A percentile compares a stretch with the other conserved stretches of the same genome.
These are phyloP conservation scores for Rhopalosiphum padi DNA, from an alignment of 1,140 invertebrate species.

Conservation along the genomic window DNA sequence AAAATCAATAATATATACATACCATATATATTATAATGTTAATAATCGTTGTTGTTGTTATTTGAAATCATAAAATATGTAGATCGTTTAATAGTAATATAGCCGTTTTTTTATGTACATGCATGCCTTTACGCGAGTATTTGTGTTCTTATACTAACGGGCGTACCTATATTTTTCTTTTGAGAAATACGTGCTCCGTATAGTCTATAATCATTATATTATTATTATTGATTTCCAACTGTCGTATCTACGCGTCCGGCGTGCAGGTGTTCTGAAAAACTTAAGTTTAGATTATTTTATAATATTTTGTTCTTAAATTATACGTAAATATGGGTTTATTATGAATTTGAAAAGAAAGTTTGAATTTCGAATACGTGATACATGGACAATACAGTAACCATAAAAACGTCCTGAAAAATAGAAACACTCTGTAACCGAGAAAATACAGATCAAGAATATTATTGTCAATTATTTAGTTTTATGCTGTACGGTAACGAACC, in stretches of 20 bases:
- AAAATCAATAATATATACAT: not conserved
- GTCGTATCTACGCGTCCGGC: not conserved
- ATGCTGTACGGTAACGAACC: too few species aligned
- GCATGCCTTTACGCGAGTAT: not conserved
- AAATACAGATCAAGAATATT: too few species aligned
- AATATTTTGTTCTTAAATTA: too few species aligned
- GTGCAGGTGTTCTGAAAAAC: not conserved
- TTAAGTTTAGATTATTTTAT: not conserved
- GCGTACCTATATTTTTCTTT: not conserved
- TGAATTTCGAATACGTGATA: too few species aligned
- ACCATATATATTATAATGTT: not conserved
- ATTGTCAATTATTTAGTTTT: too few species aligned
- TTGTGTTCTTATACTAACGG: not conserved
- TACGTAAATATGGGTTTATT: too few species aligned
- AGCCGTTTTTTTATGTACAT: not conserved
- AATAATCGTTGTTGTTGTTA: not conserved
- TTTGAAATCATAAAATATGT: not conserved
- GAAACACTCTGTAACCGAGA: too few species aligned
- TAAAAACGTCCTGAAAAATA: too few species aligned
- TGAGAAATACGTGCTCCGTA: not conserved
- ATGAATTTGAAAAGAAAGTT: too few species aligned
- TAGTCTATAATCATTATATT: not conserved
- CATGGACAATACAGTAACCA: too few species aligned
- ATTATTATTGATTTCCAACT: not conserved
- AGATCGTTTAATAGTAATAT: not conserved